Percentiles rank a stretch among this genome's conserved stretches.
phyloP scores from a whole-genome alignment of 2,113 vertebrate species.

The Fregetta grallaria region DNA sequence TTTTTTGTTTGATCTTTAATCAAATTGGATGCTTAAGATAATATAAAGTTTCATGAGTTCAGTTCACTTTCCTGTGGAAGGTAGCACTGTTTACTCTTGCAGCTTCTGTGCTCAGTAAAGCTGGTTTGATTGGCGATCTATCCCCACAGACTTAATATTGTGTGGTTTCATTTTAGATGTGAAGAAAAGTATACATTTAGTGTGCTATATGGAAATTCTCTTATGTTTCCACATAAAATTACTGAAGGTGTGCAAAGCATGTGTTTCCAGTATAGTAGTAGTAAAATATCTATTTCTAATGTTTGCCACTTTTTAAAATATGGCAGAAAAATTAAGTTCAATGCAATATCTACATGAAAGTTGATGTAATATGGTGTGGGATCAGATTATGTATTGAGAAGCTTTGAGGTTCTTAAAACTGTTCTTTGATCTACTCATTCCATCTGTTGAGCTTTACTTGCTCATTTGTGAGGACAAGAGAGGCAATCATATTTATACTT shows the following conservation, averaged over 20 bases:
- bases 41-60: not conserved
- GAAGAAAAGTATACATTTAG: not conserved
- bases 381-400: not conserved
- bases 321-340: not conserved
- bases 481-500: not conserved
- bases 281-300: not conserved
- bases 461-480: not conserved
- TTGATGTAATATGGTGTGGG: not conserved
- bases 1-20: not conserved
- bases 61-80: not conserved
- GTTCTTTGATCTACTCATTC: not conserved
- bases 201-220: not conserved
- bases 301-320: not conserved
- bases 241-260: not conserved
- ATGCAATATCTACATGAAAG: not conserved
- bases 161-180: fast-evolving
- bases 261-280: not conserved
- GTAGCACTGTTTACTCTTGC: not conserved
- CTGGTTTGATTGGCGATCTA: not conserved
- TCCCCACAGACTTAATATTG: not conserved
- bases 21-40: not conserved
- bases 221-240: not conserved
- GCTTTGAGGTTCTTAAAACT: not conserved
- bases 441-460: not conserved
- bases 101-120: not conserved